Percentiles rank a stretch among this genome's conserved stretches.
Evolutionary conservation across 2,797 vertebrate species (phyloP).

Genomic region (Luscinia megarhynchos): DNA sequence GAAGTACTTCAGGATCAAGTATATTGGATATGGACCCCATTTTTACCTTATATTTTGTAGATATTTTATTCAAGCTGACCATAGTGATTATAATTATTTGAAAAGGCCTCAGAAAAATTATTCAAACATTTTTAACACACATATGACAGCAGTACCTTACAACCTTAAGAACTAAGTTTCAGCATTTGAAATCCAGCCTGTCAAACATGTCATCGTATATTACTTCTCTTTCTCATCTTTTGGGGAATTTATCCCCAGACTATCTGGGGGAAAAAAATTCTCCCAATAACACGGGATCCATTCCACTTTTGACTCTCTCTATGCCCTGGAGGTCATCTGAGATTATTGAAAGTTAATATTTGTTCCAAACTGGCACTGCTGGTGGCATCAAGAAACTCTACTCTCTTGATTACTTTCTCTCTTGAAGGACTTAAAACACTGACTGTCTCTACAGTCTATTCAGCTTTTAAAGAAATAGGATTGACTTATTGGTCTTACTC

Average conservation of each 20-base stretch:
- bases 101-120: background rate
- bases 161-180: background rate
- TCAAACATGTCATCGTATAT: accelerated
- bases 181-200: background rate
- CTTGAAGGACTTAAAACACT: background rate
- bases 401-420: background rate
- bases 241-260: background rate
- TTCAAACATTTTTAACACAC: background rate
- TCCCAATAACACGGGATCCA: background rate
- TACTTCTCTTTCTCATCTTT: background rate
- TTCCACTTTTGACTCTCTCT: background rate
- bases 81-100: background rate
- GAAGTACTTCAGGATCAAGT: background rate
- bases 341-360: slow-evolving; percentile 5
- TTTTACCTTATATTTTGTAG: background rate
- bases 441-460: background rate
- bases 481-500: background rate
- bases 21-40: background rate
- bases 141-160: background rate
- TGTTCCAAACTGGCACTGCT: background rate
- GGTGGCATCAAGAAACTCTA: background rate
- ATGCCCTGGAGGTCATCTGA: background rate
- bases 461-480: background rate
- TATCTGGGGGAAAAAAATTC: background rate
- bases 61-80: background rate